phyloP scores from a whole-genome alignment of 2,888 invertebrate genomes.

The Cylindroiulus punctatus region DNA sequence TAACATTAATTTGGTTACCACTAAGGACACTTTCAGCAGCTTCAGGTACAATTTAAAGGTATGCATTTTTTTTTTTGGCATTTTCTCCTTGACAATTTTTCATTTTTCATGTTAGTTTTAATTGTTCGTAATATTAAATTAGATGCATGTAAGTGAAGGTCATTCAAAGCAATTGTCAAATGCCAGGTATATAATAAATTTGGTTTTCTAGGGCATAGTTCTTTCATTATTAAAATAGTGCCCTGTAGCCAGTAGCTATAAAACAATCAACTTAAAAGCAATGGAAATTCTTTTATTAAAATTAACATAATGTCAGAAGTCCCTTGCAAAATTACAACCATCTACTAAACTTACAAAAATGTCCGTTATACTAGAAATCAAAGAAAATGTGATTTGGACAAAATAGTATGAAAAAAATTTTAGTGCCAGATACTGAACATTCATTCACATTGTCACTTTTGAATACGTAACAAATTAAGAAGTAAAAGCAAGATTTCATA shows the following conservation, averaged over 20 bases:
- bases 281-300: background rate
- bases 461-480: background rate
- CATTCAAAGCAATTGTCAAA: background rate
- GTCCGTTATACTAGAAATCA: background rate
- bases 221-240: conserved; percentile 28
- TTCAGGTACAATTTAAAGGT: conserved; percentile 38
- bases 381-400: background rate
- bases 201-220: background rate
- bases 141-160: background rate
- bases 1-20: background rate
- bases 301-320: background rate
- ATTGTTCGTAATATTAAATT: too few relatives aligned
- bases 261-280: background rate
- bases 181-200: background rate
- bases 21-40: conserved; percentile 30
- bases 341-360: conserved; percentile 31
- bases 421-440: too few relatives aligned
- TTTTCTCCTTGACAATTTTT: background rate
- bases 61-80: background rate
- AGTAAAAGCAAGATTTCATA: background rate
- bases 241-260: background rate
- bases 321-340: background rate
- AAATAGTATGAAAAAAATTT: too few relatives aligned
- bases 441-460: background rate
- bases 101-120: too few relatives aligned